Evolutionary conservation across 2,888 invertebrate species (phyloP), one percentile per base, ranked within the genome.

Genomic region (Desoria tigrina): DNA sequence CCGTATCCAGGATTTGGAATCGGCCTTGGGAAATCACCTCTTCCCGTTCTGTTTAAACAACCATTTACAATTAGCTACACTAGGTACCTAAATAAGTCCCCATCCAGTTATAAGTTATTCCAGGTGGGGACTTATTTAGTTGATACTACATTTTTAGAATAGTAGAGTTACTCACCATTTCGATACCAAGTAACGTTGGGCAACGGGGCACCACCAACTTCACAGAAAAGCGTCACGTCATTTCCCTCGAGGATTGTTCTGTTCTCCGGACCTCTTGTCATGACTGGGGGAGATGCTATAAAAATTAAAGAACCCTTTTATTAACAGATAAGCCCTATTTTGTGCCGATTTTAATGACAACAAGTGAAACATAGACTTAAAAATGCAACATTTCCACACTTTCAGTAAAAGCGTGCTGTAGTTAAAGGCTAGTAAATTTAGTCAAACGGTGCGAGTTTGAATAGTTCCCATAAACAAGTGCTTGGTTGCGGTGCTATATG

Each of bases 171-270:
- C 85, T 85, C 84, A 94, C 94, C 92, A 82, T 92, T 91, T 79
- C 89, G 91, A 78, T 88, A 87, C 97, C 97, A 97, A 51, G 92
- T 90, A 66, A 91, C 86, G 79, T 90, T 92, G 11, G 97, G 96
- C 74, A 87, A 86, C 24, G 96, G 96, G 21, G 95, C 93, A 57
- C 96, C 96, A 61, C 88, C 86, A 28, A 93, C 94, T 76, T 90
- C 86, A 81, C 97, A 97, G 66, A 85, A 84, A 77, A 96, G 85
- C 61, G 90, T 90, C 61, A 92, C 93, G 82, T 95, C 94, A 82
- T 92, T 92, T 60, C 94, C 95, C 80, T 95, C 94, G 76, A 95
- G 83, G 70, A 94, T 90, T 14, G 95, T 95, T 71, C 89, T 82
- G 83, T 96, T 94, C 79, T 87, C 85, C 16, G 95, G 95, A 69